Percentiles rank a stretch among this genome's conserved stretches.
Evolutionary conservation across 1,140 invertebrate species (phyloP).

Genomic region (Archivesica marissinica): DNA sequence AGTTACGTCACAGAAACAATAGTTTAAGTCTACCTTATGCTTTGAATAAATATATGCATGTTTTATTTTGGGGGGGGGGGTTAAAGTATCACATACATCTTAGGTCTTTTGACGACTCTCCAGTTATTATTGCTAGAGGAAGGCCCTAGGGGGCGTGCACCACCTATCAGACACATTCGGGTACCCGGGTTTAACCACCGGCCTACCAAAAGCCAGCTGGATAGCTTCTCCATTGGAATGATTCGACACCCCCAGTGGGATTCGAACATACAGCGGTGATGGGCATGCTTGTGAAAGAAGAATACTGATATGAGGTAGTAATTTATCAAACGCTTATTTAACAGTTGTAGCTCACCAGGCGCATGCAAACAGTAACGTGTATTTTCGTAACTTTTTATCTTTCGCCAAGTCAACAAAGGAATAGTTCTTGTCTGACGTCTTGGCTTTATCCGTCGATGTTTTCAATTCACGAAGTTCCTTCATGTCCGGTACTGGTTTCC

Average conservation of each 20-base stretch:
- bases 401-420: constrained; percentile 12
- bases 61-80: too few relatives aligned
- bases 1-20: too few relatives aligned
- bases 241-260: too few relatives aligned
- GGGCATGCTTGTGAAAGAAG: not conserved
- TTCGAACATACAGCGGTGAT: too few relatives aligned
- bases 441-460: not conserved
- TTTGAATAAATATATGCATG: too few relatives aligned
- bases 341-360: constrained; percentile 1
- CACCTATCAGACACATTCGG: not conserved
- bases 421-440: constrained; percentile 13
- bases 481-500: not conserved
- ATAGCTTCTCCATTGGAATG: too few relatives aligned
- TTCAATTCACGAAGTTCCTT: not conserved
- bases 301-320: too few relatives aligned
- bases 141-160: not conserved
- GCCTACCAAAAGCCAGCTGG: too few relatives aligned
- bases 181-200: not conserved
- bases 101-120: not conserved
- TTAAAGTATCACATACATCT: not conserved
- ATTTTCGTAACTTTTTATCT: not conserved
- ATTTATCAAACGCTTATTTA: not conserved
- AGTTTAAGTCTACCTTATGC: too few relatives aligned
- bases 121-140: too few relatives aligned
- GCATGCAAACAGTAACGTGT: not conserved